Evolutionary conservation across 2,113 vertebrate genomes (phyloP).

Genomic region (Rutilus rutilus): DNA sequence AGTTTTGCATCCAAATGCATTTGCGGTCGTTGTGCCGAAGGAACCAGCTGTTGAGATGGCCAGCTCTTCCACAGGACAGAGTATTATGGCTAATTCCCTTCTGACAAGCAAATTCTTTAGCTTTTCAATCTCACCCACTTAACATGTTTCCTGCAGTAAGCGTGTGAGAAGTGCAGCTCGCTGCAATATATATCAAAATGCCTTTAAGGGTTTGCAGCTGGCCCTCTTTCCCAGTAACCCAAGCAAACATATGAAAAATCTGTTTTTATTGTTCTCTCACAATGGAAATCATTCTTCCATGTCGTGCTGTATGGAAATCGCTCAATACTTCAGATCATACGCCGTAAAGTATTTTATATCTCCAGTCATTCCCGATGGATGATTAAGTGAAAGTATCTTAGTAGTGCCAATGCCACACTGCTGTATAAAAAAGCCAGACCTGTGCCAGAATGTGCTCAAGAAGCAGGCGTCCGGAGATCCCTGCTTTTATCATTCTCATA

Average conservation of each 20-base stretch:
- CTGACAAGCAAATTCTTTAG: constrained; percentile 67
- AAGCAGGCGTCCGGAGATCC: constrained; percentile 7
- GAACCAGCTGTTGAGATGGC: constrained; percentile 40
- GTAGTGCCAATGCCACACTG: constrained; percentile 10
- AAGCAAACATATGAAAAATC: constrained; percentile 21
- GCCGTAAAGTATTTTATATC: constrained; percentile 9
- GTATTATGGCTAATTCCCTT: constrained; percentile 65
- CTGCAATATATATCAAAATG: constrained; percentile 60
- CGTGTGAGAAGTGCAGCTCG: constrained; percentile 55
- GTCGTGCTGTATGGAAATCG: constrained; percentile 17
- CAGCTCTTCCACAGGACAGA: constrained; percentile 24
- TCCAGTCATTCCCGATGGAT: constrained; percentile 16
- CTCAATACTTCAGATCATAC: constrained; percentile 11
- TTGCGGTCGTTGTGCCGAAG: constrained; percentile 22
- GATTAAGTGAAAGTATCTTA: constrained; percentile 24
- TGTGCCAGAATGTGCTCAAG: constrained; percentile 26
- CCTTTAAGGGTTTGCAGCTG: constrained; percentile 47
- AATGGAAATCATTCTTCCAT: constrained; percentile 38
- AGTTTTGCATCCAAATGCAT: constrained; percentile 35
- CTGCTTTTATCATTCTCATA: constrained; percentile 30
- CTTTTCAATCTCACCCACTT: constrained; percentile 70
- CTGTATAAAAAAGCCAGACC: constrained; percentile 17
- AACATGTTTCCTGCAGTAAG: constrained; percentile 68
- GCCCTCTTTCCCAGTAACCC: constrained; percentile 19
- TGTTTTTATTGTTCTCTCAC: constrained; percentile 38